These are phyloP conservation scores for Knipowitschia caucasica DNA, from an alignment of 2,797 vertebrate genomes.

Conservation along the genomic window DNA sequence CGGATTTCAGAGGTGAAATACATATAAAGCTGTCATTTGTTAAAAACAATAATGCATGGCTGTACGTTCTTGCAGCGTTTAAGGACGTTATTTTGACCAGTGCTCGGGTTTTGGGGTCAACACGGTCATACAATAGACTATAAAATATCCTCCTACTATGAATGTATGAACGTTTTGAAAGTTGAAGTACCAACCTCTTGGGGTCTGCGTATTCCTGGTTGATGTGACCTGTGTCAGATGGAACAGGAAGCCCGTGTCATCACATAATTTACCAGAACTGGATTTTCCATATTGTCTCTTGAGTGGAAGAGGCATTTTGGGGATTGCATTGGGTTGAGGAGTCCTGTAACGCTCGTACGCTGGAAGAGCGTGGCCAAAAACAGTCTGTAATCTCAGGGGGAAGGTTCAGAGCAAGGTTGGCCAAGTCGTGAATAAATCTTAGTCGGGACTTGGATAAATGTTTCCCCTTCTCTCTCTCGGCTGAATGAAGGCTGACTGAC, in stretches of 20 bases:
- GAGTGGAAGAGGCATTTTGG: conserved; percentile 58
- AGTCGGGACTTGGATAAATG: conserved; percentile 65
- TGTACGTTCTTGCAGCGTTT: too few relatives aligned
- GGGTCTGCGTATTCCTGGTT: too few relatives aligned
- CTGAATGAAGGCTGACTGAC: conserved; percentile 66
- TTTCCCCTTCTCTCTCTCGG: conserved; percentile 27
- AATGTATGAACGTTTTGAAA: too few relatives aligned
- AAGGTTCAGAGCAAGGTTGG: conserved; percentile 97
- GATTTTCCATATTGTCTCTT: conserved; percentile 67
- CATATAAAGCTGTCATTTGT: too few relatives aligned
- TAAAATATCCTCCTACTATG: too few relatives aligned
- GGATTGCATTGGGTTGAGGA: conserved; percentile 65
- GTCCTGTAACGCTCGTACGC: conserved; percentile 62
- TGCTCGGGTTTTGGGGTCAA: too few relatives aligned
- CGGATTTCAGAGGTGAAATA: too few relatives aligned
- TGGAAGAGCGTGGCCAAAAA: conserved; percentile 64
- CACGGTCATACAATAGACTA: too few relatives aligned
- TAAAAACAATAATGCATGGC: too few relatives aligned
- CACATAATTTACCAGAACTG: conserved; percentile 55
- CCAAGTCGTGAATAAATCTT: conserved; percentile 95
- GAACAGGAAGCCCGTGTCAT: conserved; percentile 44
- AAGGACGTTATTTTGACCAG: too few relatives aligned
- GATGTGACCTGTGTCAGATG: conserved; percentile 54
- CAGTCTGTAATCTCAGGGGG: conserved; percentile 80
- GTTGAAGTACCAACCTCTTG: too few relatives aligned